Evolutionary conservation across 2,113 vertebrate species (phyloP).

Genomic region (Hoplias malabaricus): DNA sequence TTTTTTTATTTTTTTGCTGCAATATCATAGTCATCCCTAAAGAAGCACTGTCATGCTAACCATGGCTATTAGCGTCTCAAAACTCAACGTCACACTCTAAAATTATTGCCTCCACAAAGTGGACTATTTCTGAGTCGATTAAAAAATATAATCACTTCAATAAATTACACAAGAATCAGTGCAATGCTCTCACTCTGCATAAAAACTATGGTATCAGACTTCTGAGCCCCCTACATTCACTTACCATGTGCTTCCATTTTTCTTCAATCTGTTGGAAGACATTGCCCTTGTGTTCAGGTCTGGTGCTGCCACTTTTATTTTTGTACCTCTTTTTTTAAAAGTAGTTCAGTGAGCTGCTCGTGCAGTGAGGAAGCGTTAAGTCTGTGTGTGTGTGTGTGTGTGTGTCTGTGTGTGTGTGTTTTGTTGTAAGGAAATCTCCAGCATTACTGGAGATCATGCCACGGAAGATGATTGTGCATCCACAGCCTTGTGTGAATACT

Average conservation of each 20-base stretch:
- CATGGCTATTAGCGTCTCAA: neutral
- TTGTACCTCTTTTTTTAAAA: neutral
- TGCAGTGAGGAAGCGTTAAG: constrained; percentile 33
- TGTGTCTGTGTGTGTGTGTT: neutral
- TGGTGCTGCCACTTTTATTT: neutral
- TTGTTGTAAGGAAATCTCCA: constrained; percentile 18
- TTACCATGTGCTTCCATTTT: constrained; percentile 40
- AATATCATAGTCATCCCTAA: constrained; percentile 26
- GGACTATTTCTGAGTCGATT: constrained; percentile 8
- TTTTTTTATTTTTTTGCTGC: constrained; percentile 1
- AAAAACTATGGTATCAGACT: constrained; percentile 15
- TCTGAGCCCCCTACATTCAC: constrained; percentile 22
- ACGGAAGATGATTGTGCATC: neutral
- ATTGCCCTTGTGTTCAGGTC: constrained; percentile 22
- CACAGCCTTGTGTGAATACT: constrained; percentile 12
- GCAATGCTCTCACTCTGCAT: constrained; percentile 45
- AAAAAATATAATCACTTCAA: neutral
- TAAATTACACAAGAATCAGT: constrained; percentile 52
- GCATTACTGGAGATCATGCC: neutral
- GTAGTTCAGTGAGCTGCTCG: neutral
- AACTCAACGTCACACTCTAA: constrained; percentile 3
- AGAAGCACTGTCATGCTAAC: constrained; percentile 14
- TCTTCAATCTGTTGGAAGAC: constrained; percentile 31
- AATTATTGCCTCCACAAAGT: constrained; percentile 17
- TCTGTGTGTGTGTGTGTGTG: constrained; percentile 3